Evolutionary conservation across 2,888 invertebrate genomes (phyloP), one percentile per base, ranked within the genome.

Genomic region (Ferdinandea cuprea): DNA sequence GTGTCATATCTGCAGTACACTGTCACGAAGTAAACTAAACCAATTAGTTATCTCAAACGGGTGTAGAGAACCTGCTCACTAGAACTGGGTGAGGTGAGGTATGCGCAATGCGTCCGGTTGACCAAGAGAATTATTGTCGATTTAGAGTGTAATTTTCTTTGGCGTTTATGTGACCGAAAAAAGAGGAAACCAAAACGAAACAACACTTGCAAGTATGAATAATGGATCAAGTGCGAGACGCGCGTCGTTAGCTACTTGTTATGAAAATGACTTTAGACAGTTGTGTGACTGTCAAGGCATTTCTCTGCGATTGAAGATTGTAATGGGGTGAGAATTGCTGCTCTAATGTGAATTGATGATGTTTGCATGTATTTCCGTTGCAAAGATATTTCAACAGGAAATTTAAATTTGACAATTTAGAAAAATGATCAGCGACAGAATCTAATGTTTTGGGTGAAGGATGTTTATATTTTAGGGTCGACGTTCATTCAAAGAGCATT

Each of bases 161-260:
- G 79, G 66, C 73, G 42, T 65, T 71, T 50, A 58, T 78, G 48
- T 30, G 71, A 65, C 56, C 61, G 54, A 71, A 71, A 54, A 76
- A 54, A 19, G 1, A 11, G 9, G 11, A 17, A 8, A 0, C 2
- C 17, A 21, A 17, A 8, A 0, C 2, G 3, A 35, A 5, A 58
- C 17, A 13, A 32, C 46, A 56, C 44, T 66, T 44, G 65, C 59
- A 79, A 79, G 79, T n/a, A n/a, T 78, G 78, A 78, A 78, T 78
- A 78, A 78, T 72, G 73, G 42, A 78, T 78, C 63, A 54, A 61
- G 58, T 59, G 32, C 15, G 3, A 42, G 37, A 50, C 54, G 72
- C n/a, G 25, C 37, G 13, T 28, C 37, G 13, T 28, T 17, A 46
- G 46, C 35, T 21, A 25, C 35, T 66, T 42, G 21, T 56, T 58